These are phyloP conservation scores for Patiria miniata DNA, from an alignment of 35 echinoderm and acorn worm genomes.

Conservation along the genomic window DNA sequence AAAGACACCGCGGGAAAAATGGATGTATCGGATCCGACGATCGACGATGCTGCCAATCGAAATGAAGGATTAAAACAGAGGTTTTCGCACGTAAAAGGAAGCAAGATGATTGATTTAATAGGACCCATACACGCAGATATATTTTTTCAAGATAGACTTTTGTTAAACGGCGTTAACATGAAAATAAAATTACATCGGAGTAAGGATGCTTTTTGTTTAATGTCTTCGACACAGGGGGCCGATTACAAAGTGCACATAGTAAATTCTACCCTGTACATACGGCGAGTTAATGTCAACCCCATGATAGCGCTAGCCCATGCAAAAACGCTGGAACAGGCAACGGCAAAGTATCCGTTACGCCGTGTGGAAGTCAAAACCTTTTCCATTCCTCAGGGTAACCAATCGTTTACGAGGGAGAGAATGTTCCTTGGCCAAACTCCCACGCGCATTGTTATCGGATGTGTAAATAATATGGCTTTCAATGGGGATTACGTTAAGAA, in stretches of 20 bases:
- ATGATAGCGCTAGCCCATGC: constrained; percentile 45
- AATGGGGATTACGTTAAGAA: constrained; percentile 48
- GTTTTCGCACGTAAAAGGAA: background rate
- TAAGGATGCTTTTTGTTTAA: constrained; percentile 52
- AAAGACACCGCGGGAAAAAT: constrained; percentile 55
- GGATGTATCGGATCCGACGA: constrained; percentile 12
- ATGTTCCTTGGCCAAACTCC: constrained; percentile 59
- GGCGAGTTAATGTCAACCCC: constrained; percentile 20
- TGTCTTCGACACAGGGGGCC: constrained; percentile 25
- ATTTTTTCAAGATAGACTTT: constrained; percentile 63
- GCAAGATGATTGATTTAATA: constrained; percentile 36
- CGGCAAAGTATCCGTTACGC: constrained; percentile 40
- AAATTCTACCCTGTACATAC: constrained; percentile 4
- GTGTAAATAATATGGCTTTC: constrained; percentile 29
- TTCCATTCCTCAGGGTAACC: constrained; percentile 44
- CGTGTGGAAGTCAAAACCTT: constrained; percentile 57
- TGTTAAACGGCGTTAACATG: constrained; percentile 51
- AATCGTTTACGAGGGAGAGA: constrained; percentile 47
- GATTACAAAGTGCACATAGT: constrained; percentile 43
- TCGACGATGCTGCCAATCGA: background rate
- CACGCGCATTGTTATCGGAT: constrained; percentile 8
- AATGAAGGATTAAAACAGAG: constrained; percentile 13
- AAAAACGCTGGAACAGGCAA: constrained; percentile 22
- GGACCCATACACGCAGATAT: constrained; percentile 71
- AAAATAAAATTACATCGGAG: constrained; percentile 47